Base-by-base conservation (phyloP, 2,113 vertebrate genomes). In the Brachirus orientalis region DNA sequence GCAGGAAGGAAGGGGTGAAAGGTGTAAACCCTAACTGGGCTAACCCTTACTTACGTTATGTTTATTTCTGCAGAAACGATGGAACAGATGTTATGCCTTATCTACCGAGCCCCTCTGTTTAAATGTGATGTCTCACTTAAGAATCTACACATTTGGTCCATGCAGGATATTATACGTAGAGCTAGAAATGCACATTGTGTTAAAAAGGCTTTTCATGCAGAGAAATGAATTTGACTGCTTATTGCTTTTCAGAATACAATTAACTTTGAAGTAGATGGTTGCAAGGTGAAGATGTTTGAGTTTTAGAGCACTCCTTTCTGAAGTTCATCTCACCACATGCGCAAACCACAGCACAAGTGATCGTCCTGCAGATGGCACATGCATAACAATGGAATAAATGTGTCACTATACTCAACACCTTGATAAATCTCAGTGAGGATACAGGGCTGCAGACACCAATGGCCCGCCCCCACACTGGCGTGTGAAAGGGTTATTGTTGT, bases 391-490 rank as follows among this genome's bases (percentile, higher is more conserved):
- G 53, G 76, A 73, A 57, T 35, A 70, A 75, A 60, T 60, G n/a
- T 77, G 65, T 83, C 79, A 81, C 41, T 13, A 5, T 45, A 38
- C 50, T 77, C 72, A 58, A 70, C 87, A 81, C 74, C 71, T 65
- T 57, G 74, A 78, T 65, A 58, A 63, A 66, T 84, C 59, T 72
- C 20, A 80, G 63, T 8, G 14, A 77, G 53, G 63, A 40, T 62
- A 41, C 46, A 19, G 47, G 28, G 19, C 56, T 66, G 61, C 66
- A 58, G 54, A 53, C 19, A 51, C 40, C 69, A 53, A 57, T 22
- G 72, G 68, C 19, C 52, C 44, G 35, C 78, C 75, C 70, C 69
- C 69, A 48, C 45, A 8, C 43, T 28, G 40, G 45, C 61, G 65
- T 76, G 40, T 56, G 46, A 78, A 28, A 67, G 75, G 69, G 72